Conservation (phyloP, 2,113 vertebrate species). For the Coptodon rendalli region DNA sequence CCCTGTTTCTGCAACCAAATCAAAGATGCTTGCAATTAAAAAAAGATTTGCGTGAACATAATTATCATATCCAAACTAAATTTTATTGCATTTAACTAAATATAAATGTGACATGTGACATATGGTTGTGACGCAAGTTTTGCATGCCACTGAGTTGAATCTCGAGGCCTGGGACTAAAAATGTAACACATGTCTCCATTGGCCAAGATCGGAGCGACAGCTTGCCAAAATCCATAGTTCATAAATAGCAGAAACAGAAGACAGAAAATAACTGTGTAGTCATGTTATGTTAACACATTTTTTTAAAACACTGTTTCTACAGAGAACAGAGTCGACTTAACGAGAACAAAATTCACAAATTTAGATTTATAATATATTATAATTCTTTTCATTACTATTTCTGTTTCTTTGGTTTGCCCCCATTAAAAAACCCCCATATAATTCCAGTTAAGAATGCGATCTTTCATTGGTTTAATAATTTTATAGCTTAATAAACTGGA, state of each 20-base stretch:
- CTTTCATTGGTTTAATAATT: neutral
- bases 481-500: neutral
- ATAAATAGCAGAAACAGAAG: neutral
- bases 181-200: neutral
- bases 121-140: neutral
- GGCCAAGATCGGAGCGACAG: neutral
- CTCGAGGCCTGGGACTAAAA: neutral
- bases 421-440: neutral
- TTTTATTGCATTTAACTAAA: neutral
- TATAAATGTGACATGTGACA: rapidly evolving
- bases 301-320: neutral
- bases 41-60: neutral
- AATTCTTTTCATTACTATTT: neutral
- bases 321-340: neutral
- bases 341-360: neutral
- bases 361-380: neutral
- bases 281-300: neutral
- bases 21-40: neutral
- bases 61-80: neutral
- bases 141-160: neutral
- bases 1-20: neutral
- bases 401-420: neutral
- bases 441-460: neutral
- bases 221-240: neutral
- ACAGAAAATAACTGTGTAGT: neutral